These are phyloP conservation scores for Prenolepis imparis DNA, from an alignment of 2,888 invertebrate genomes.

Conservation along the genomic window DNA sequence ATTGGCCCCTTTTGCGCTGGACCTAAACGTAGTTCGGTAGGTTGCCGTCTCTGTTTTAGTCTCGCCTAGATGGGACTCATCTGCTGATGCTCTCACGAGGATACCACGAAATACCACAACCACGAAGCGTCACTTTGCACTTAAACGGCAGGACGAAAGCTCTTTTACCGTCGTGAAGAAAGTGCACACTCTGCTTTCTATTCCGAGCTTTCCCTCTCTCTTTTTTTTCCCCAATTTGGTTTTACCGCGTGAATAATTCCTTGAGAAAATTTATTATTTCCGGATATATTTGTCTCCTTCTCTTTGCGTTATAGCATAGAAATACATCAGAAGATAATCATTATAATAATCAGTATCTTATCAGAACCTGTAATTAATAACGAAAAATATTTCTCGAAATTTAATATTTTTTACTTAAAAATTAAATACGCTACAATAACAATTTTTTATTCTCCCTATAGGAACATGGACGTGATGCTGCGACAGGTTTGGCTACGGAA, in stretches of 20 bases:
- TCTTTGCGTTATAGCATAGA: background rate
- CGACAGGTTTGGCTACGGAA: slow-evolving; percentile 80
- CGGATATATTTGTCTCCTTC: background rate
- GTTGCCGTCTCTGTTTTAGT: slow-evolving; percentile 43
- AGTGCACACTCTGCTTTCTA: slow-evolving; percentile 58
- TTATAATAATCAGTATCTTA: too few relatives aligned
- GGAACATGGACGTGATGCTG: slow-evolving; percentile 80
- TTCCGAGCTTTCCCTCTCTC: background rate
- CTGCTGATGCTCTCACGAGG: slow-evolving; percentile 84
- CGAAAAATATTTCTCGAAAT: slow-evolving; percentile 1
- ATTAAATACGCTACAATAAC: background rate
- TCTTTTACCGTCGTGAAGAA: slow-evolving; percentile 74
- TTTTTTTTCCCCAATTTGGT: slow-evolving; percentile 23
- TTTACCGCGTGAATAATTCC: slow-evolving; percentile 32
- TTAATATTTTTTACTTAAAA: background rate
- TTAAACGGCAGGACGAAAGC: slow-evolving; percentile 77
- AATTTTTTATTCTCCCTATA: slow-evolving; percentile 55
- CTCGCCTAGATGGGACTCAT: slow-evolving; percentile 74
- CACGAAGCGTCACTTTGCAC: slow-evolving; percentile 84
- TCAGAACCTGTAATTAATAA: background rate
- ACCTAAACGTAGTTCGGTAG: slow-evolving; percentile 53
- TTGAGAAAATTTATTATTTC: background rate
- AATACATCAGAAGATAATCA: background rate
- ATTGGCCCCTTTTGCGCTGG: slow-evolving; percentile 47
- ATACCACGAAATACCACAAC: slow-evolving; percentile 81